phyloP scores from a whole-genome alignment of 1,140 invertebrate species.

The Neodiprion pinetum region DNA sequence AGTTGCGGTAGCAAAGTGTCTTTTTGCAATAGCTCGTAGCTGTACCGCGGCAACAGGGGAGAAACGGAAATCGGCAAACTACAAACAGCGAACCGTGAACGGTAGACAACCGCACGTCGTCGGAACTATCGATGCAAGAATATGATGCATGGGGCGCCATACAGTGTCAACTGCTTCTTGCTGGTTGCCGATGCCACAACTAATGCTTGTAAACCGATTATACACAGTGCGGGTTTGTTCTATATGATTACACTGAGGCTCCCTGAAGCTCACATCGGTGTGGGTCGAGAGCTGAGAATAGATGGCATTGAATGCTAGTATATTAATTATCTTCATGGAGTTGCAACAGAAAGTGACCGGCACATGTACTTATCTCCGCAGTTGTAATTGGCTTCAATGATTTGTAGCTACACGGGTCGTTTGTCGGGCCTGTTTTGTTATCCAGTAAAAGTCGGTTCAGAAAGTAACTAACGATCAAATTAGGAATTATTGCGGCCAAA shows the following conservation, averaged over 20 bases:
- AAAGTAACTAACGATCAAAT: not conserved
- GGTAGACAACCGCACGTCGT: constrained; percentile 36
- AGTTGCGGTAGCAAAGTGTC: constrained; percentile 37
- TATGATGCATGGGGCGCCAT: constrained; percentile 45
- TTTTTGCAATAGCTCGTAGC: constrained; percentile 32
- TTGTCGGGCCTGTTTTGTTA: constrained; percentile 3
- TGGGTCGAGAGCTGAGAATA: not conserved
- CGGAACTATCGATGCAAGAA: constrained; percentile 40
- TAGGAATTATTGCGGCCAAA: not conserved
- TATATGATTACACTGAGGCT: not conserved
- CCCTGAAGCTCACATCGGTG: not conserved
- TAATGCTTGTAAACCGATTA: constrained; percentile 39
- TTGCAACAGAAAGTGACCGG: constrained; percentile 3
- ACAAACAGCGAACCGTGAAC: not conserved
- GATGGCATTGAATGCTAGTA: constrained; percentile 1
- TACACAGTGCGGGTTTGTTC: constrained; percentile 17
- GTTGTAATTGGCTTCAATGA: constrained; percentile 1
- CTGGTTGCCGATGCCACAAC: constrained; percentile 29
- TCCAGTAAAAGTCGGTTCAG: not conserved
- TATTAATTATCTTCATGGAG: constrained; percentile 1
- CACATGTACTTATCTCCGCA: not conserved
- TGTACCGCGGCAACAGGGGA: not conserved
- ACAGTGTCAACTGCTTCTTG: constrained; percentile 33
- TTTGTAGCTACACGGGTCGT: not conserved
- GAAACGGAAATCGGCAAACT: not conserved